Evolutionary conservation across 2,113 vertebrate species (phyloP), one percentile per base, ranked within the genome.

Genomic region (Felis catus): DNA sequence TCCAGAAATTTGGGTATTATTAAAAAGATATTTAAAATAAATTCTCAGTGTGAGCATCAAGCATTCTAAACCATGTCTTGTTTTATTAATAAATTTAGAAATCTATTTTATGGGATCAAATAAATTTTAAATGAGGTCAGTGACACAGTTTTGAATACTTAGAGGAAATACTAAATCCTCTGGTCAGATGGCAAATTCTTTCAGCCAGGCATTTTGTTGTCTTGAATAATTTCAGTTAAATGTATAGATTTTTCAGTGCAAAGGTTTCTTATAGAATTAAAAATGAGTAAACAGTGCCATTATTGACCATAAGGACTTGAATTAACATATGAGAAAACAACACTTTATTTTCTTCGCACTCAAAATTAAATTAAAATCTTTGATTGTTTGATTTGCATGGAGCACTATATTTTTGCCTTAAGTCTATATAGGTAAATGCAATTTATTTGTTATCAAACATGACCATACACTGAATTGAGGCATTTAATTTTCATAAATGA

Each of bases 321-420:
- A 63, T 41, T 58, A 58, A 29, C 7, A 85, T 19, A 80, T 15
- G 71, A 80, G 0, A 3, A 78, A 10, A 12, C 36, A 19, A 1
- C 48, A 1, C 51, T 94, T 70, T 89, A 33, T 89, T 94, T 93
- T 84, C 45, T 83, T 25, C 8, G 1, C 23, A 48, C 2, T 76
- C 16, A 95, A 80, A 97, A 73, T 82, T 86, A 83, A 91, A 36
- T 51, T 48, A 27, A 33, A 83, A 51, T 41, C 2, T 79, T 85
- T 94, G 25, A 76, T 86, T 79, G 16, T 51, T 58, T 91, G 14
- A 92, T 51, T 81, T 89, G 8, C 18, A 89, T 82, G 25, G 29
- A 61, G n/a, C 33, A 61, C 13, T 82, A 0, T 61, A 83, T 31
- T 89, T 96, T 63, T 87, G 7, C 55, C 61, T 70, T 73, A 83